Conservation (phyloP, 2,888 invertebrate genomes). For the Epistrophe eligans region DNA sequence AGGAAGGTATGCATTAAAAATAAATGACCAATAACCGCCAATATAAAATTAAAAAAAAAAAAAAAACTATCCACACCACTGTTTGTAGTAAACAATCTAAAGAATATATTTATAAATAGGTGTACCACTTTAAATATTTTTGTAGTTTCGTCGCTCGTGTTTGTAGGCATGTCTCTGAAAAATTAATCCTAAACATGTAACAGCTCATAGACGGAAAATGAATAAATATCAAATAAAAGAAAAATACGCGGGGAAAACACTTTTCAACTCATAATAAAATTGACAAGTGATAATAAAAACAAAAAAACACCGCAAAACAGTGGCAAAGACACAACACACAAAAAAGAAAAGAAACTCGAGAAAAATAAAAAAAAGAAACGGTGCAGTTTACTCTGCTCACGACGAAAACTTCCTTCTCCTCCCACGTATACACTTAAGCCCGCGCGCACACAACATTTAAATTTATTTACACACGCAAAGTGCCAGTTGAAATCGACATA, state of each 20-base stretch:
- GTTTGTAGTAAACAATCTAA: not conserved
- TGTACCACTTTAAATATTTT: not conserved
- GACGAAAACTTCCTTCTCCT: constrained; percentile 4
- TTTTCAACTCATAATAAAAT: constrained; percentile 55
- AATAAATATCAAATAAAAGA: constrained; percentile 14
- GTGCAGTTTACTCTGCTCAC: constrained; percentile 36
- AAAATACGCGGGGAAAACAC: constrained; percentile 44
- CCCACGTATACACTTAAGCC: constrained; percentile 63
- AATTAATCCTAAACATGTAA: constrained; percentile 35
- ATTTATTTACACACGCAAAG: constrained; percentile 62
- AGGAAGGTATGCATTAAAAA: not conserved
- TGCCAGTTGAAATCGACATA: constrained; percentile 16
- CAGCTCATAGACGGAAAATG: not conserved
- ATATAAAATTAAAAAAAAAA: not conserved
- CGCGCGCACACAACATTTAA: constrained; percentile 48
- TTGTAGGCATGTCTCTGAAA: constrained; percentile 32
- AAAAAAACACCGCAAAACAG: constrained; percentile 3
- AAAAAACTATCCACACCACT: not conserved
- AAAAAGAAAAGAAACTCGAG: constrained; percentile 2
- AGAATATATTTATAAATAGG: not conserved
- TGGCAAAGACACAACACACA: not conserved
- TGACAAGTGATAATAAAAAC: constrained; percentile 61
- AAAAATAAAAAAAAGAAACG: constrained; percentile 8
- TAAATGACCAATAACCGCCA: constrained; percentile 23
- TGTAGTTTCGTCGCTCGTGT: not conserved